These are phyloP conservation scores for Euwallacea similis DNA, from an alignment of 1,140 invertebrate genomes.

Conservation along the genomic window DNA sequence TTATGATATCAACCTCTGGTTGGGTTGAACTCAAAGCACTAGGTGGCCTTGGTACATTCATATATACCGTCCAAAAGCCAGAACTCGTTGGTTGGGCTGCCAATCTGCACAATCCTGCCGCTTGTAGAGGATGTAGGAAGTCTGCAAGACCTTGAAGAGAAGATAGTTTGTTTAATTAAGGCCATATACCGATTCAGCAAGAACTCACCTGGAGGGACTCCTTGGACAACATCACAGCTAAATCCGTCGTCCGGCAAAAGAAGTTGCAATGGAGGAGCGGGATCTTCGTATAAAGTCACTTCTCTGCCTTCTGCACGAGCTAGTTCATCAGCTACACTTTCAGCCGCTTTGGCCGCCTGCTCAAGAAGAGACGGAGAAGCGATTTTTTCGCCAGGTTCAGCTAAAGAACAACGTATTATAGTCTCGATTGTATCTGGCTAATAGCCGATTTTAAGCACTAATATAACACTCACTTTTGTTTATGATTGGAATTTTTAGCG, in stretches of 20 bases:
- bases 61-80: slow-evolving; percentile 94
- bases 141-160: slow-evolving; percentile 67
- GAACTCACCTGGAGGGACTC: slow-evolving; percentile 77
- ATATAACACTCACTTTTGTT: too few relatives aligned
- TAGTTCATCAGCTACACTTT: slow-evolving; percentile 90
- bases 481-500: too few relatives aligned
- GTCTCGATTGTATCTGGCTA: not conserved
- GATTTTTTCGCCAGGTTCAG: slow-evolving; percentile 54
- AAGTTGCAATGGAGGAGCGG: slow-evolving; percentile 85
- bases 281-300: slow-evolving; percentile 70
- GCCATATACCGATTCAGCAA: not conserved
- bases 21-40: slow-evolving; percentile 51
- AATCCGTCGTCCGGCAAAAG: slow-evolving; percentile 97
- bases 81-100: slow-evolving; percentile 87
- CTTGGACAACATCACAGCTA: slow-evolving; percentile 88
- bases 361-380: slow-evolving; percentile 62
- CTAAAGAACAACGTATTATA: slow-evolving; percentile 36
- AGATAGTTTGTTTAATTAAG: too few relatives aligned
- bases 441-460: too few relatives aligned
- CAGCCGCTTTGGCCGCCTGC: slow-evolving; percentile 75
- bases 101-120: slow-evolving; percentile 83
- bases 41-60: slow-evolving; percentile 66
- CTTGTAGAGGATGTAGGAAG: slow-evolving; percentile 85
- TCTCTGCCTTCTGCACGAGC: slow-evolving; percentile 87
- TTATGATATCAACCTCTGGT: slow-evolving; percentile 48